Base-by-base conservation (phyloP, 2,888 invertebrate species). In the Cephus nigrinus region DNA sequence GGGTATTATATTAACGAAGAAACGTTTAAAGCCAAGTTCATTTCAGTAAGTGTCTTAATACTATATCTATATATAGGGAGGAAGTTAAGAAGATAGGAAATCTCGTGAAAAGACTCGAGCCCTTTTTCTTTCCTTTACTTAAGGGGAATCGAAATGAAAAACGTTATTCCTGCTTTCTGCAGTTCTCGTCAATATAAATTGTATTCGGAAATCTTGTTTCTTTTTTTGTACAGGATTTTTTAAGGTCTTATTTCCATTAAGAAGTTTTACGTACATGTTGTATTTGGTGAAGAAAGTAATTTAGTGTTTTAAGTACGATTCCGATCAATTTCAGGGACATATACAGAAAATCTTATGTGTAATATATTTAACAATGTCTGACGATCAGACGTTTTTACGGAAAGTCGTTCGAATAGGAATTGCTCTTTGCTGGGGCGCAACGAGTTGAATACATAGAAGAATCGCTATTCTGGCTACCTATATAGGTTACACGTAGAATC, bases 381-480 rank as follows among this genome's bases (percentile, higher is more conserved):
- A 82, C 84, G 86, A 86, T 86, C 85, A 85, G 85, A 87, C 86
- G 84, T 86, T 88, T 89, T 90, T 88, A 89, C 87, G 87, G 85
- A 88, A 85, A 88, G 88, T 90, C 90, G 87, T 89, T 90, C 85
- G 91, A 89, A 90, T 91, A 89, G 87, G 80, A 91, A 91, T 89
- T 84, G 88, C 88, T 86, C 83, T 80, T 87, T 86, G 84, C 71
- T 33, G 30, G 31, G 71, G 11, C 32, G 23, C 71, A 71, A 84
- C 79, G 76, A 55, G 80, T 79, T 79, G 80, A 79, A 80, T 81
- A 80, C 78, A 79, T 80, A 82, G 81, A 80, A 84, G 84, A 82
- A 73, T 80, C 82, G 30, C 71, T 32, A 33, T 71, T 71, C 31
- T 71, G 30, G 71, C 31, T 71, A 33, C 31, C 55, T 23, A 55